These are phyloP conservation scores for Ophiodon elongatus DNA, from an alignment of 2,113 vertebrate species.

Conservation along the genomic window DNA sequence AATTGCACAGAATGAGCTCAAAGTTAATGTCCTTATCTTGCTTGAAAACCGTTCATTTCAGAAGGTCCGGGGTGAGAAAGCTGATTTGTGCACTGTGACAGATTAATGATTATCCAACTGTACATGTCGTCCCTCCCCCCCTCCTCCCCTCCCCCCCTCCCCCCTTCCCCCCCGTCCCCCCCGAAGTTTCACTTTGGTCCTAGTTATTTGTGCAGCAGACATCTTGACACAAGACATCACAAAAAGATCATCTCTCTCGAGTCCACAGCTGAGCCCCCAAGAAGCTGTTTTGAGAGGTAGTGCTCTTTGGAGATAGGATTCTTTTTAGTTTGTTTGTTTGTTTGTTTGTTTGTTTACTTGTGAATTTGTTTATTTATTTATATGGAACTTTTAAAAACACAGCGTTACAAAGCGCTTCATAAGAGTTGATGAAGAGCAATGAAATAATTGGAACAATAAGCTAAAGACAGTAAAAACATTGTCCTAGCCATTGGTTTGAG, in stretches of 20 bases:
- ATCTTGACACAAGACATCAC: slow-evolving; percentile 53
- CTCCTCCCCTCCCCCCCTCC: no score
- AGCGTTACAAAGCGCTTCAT: slow-evolving; percentile 4
- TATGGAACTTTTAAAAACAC: slow-evolving; percentile 1
- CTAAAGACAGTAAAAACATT: background rate
- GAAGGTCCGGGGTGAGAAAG: slow-evolving; percentile 36
- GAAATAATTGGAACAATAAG: background rate
- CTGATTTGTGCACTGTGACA: slow-evolving; percentile 59
- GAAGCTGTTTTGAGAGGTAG: slow-evolving; percentile 24
- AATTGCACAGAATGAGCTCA: slow-evolving; percentile 40
- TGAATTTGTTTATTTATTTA: slow-evolving; percentile 12
- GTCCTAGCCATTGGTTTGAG: background rate
- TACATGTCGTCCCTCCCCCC: no score
- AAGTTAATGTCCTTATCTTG: slow-evolving; percentile 50
- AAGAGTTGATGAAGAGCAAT: slow-evolving; percentile 4
- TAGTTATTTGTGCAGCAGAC: slow-evolving; percentile 51
- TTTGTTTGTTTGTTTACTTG: background rate
- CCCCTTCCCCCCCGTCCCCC: no score
- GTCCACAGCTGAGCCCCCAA: slow-evolving; percentile 31
- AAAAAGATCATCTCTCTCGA: slow-evolving; percentile 52
- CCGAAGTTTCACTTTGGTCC: slow-evolving; percentile 46
- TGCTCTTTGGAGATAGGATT: slow-evolving; percentile 16
- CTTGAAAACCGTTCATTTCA: slow-evolving; percentile 59
- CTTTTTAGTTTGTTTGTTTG: background rate
- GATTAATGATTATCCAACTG: slow-evolving; percentile 63